Evolutionary conservation across 2,888 invertebrate genomes (phyloP).

Genomic region (Nesidiocoris tenuis): DNA sequence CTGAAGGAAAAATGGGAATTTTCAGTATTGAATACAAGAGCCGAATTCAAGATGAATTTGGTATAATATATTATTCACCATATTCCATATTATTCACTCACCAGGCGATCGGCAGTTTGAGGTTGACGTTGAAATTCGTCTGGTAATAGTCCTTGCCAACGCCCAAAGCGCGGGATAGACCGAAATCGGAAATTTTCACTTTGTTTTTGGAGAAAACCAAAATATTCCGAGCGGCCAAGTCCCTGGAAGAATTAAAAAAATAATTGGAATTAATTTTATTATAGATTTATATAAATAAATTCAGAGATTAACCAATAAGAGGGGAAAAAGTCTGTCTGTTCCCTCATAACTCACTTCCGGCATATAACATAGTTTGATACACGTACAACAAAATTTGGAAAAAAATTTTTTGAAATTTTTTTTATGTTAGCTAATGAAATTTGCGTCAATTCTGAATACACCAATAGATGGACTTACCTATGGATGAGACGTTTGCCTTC

Average conservation of each 20-base stretch:
- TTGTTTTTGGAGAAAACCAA: conserved; percentile 93
- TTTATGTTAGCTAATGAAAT: background rate
- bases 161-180: conserved; percentile 89
- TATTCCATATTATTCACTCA: too few species aligned
- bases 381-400: background rate
- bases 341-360: background rate
- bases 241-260: conserved; percentile 62
- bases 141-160: conserved; percentile 99
- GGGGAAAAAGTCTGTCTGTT: background rate
- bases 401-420: background rate
- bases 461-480: too few species aligned
- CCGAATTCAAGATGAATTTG: too few species aligned
- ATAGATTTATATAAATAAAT: background rate
- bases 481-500: conserved; percentile 96
- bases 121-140: conserved; percentile 94
- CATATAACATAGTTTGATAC: background rate
- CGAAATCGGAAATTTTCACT: conserved; percentile 98
- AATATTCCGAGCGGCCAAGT: conserved; percentile 96
- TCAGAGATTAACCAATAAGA: background rate
- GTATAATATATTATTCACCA: too few species aligned
- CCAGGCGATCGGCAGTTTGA: conserved; percentile 98
- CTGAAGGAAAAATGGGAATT: conserved; percentile 54
- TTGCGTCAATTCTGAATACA: too few species aligned
- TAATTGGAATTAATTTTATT: background rate
- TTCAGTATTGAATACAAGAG: too few species aligned